phyloP scores from a whole-genome alignment of 2,113 vertebrate species.

The Pelecanus crispus region DNA sequence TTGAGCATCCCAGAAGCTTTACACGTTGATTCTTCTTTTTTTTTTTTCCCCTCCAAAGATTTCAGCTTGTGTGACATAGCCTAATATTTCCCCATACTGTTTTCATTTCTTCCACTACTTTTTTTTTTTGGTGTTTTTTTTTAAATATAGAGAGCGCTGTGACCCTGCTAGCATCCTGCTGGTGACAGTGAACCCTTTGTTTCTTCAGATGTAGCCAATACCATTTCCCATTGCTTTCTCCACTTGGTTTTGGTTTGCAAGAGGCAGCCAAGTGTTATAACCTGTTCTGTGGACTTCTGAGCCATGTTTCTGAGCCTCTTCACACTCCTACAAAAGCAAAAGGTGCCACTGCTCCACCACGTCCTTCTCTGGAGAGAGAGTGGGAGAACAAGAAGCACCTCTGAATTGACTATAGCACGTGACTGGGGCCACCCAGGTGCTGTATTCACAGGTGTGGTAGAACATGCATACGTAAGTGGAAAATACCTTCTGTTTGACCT shows the following conservation, averaged over 20 bases:
- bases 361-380: not conserved
- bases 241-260: not conserved
- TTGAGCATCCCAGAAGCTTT: not conserved
- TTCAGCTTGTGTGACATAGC: not conserved
- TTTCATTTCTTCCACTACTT: not conserved
- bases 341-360: not conserved
- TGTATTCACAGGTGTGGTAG: not conserved
- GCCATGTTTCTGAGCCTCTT: not conserved
- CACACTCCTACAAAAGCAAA: not conserved
- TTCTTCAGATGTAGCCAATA: not conserved
- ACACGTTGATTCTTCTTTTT: not conserved
- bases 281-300: not conserved
- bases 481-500: not conserved
- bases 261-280: not conserved
- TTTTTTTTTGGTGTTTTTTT: not conserved
- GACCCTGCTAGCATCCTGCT: not conserved
- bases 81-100: not conserved
- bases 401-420: rapidly evolving
- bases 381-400: not conserved
- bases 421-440: not conserved
- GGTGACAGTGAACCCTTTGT: not conserved
- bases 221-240: not conserved
- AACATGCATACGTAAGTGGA: not conserved
- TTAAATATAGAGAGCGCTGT: not conserved
- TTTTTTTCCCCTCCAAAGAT: not conserved